Conservation (phyloP, 2,797 vertebrate genomes). For the Gephyroberyx darwinii region DNA sequence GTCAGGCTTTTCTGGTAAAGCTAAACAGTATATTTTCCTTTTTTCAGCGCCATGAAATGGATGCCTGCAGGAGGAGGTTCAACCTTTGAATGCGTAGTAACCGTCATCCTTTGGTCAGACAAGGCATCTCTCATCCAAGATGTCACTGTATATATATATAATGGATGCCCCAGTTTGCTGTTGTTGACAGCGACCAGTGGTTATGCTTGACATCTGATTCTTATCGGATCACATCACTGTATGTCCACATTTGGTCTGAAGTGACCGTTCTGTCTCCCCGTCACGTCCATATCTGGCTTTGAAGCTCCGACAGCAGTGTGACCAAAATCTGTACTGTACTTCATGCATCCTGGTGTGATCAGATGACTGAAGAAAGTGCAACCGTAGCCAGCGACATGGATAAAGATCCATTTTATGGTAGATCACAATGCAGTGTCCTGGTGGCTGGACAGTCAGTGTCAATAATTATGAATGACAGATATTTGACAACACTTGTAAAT, state of each 20-base stretch:
- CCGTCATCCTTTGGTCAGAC: constrained; percentile 2
- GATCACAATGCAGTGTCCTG: neutral
- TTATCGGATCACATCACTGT: neutral
- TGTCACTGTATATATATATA: constrained; percentile 22
- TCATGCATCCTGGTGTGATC: no score
- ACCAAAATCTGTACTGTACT: no score
- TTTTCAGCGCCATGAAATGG: constrained; percentile 96
- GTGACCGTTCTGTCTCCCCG: neutral
- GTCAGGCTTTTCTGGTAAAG: neutral
- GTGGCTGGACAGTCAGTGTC: neutral
- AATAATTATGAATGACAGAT: no score
- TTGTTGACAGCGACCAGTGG: neutral
- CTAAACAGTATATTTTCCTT: constrained; percentile 24
- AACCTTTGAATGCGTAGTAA: constrained; percentile 83
- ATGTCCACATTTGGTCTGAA: neutral
- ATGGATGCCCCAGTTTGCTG: constrained; percentile 2
- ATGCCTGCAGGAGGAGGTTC: constrained; percentile 95
- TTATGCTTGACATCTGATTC: neutral
- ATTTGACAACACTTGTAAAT: constrained; percentile 7
- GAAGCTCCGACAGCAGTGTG: no score
- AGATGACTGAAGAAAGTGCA: no score
- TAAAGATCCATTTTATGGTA: neutral
- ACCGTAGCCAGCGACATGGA: neutral
- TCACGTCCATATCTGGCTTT: no score
- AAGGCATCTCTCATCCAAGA: neutral